These are phyloP conservation scores for Zhuqinia jingwanae DNA, from an alignment of 2,888 invertebrate species.

Conservation along the genomic window DNA sequence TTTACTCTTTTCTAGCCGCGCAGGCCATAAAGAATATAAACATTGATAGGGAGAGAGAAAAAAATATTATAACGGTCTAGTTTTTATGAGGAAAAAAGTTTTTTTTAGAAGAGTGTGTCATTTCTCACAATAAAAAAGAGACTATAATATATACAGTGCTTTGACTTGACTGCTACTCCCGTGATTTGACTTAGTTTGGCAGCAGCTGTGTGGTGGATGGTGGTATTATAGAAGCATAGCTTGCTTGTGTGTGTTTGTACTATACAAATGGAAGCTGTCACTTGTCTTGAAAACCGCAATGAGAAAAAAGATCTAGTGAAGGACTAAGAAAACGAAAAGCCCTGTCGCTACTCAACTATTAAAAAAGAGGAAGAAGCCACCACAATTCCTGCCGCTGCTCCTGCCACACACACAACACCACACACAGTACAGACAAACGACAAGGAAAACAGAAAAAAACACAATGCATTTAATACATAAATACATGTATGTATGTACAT, in stretches of 20 bases:
- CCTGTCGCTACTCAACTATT: background rate
- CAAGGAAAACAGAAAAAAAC: too few species aligned
- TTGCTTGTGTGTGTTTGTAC: background rate
- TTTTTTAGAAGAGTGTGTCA: background rate
- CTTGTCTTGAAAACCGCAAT: constrained; percentile 53
- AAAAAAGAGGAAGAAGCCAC: background rate
- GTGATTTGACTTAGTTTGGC: background rate
- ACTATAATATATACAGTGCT: too few species aligned
- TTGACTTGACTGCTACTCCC: too few species aligned
- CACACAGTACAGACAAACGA: too few species aligned
- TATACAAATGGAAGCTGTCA: constrained; percentile 49
- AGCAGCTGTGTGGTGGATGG: constrained; percentile 30
- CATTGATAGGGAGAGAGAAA: background rate
- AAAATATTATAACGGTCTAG: background rate
- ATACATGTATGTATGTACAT: too few species aligned
- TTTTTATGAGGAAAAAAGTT: background rate
- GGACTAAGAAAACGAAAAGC: background rate
- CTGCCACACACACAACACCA: background rate
- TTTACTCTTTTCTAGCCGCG: background rate
- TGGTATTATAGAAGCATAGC: background rate
- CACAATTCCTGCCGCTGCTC: background rate
- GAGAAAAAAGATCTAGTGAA: background rate
- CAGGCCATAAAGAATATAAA: background rate
- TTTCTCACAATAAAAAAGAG: background rate
- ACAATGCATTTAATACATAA: background rate